Evolutionary conservation across 2,113 vertebrate species (phyloP), one percentile per base, ranked within the genome.

Genomic region (Merops nubicus): DNA sequence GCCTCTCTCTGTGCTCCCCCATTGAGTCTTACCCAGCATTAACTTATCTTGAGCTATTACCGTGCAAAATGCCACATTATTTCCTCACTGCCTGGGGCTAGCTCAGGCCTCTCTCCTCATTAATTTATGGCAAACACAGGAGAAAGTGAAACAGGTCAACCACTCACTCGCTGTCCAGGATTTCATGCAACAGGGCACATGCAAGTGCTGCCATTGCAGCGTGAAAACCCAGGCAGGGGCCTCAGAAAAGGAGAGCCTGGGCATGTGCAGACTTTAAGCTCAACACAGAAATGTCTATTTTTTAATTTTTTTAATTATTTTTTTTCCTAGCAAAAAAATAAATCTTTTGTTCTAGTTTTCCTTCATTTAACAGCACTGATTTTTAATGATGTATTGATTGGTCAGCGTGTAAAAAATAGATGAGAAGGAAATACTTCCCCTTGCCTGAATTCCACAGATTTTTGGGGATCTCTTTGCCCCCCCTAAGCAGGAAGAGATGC

Each of bases 111-210:
- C 50, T 65, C 63, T 74, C 68, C 84, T 95, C 80, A 38, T 93
- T 93, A 78, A 89, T 65, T 87, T 36, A 53, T 2, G 28, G 79
- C 34, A 78, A 56, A 19, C 12, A 18, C 25, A 64, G 48, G 57
- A 70, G 48, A 73, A 74, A 86, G 74, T 9, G 56, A 74, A 87
- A 31, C 56, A 85, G 77, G 81, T 74, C 77, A 78, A 34, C 11
- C 20, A 3, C 31, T 21, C 8, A 1, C n/a, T 45, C 1, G 1
- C 43, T 59, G 22, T 14, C 28, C 7, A 9, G 74, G 65, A 22
- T 23, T 53, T 13, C n/a, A 12, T 3, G 29, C 57, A 43, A 29
- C 0, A 1, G 2, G 50, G 26, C 53, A 64, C 28, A 14, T 0
- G 20, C 17, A 6, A 38, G 29, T 4, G 20, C 34, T 53, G 59